These are phyloP conservation scores for Ptilorrhoa leucosticta DNA, from an alignment of 2,113 vertebrate species.

Conservation along the genomic window DNA sequence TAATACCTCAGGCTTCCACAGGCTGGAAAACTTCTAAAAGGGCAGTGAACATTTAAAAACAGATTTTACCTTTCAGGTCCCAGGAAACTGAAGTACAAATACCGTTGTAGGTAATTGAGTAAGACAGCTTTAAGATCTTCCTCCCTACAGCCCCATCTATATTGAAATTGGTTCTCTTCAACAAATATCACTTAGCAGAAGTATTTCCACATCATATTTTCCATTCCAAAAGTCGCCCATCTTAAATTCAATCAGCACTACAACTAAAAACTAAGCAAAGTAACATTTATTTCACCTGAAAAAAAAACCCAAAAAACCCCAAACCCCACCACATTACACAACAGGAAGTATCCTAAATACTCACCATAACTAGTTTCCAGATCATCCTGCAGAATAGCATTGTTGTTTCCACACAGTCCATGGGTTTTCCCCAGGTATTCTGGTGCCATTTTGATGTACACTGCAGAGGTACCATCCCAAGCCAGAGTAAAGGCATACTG, in stretches of 20 bases:
- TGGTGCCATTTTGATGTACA: slow-evolving; percentile 92
- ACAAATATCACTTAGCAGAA: neutral
- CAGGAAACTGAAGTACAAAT: neutral
- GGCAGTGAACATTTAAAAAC: neutral
- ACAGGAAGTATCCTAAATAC: neutral
- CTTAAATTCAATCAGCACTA: neutral
- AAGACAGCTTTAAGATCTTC: neutral
- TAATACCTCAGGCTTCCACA: neutral
- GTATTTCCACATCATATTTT: neutral
- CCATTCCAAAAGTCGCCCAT: neutral
- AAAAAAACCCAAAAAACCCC: no score
- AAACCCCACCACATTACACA: neutral
- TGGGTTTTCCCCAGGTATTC: slow-evolving; percentile 87
- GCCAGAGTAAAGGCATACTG: slow-evolving; percentile 88
- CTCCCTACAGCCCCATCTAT: neutral
- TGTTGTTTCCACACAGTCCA: slow-evolving; percentile 94
- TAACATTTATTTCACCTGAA: neutral
- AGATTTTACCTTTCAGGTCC: neutral
- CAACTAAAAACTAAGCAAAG: neutral
- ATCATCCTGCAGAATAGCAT: slow-evolving; percentile 89
- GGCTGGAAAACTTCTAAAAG: neutral
- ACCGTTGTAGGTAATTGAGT: neutral
- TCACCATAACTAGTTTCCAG: slow-evolving; percentile 91
- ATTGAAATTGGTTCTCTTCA: neutral
- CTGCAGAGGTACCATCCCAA: slow-evolving; percentile 88